Base-by-base conservation (phyloP, 2,888 invertebrate species). In the Lycaena phlaeas region DNA sequence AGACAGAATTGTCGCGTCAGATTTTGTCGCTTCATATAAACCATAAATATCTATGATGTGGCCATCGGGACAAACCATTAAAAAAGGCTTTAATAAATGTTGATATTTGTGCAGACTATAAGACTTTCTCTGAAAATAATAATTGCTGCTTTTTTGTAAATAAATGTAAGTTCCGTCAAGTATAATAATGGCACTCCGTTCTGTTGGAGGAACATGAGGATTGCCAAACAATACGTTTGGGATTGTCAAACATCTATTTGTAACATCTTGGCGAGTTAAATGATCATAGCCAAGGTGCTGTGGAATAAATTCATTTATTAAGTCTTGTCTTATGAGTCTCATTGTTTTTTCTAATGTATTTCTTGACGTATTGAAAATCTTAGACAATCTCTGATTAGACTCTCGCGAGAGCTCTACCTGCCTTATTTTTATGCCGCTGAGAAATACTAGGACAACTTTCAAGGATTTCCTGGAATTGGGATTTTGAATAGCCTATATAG, bases 391-490 rank as follows among this genome's bases (percentile, higher is more conserved):
- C 27, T 27, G 27, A 27, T 27, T 27, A 4, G 12, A 27, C 27
- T 27, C 27, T 10, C 27, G 11, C 27, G 12, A 11, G 27, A 36
- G 36, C 36, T 36, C 36, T 11, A 36, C 22, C 25, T 25, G 25
- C 36, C 14, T 36, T 36, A 36, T 36, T 36, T 18, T 36, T 11
- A 36, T 36, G n/a, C 12, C 36, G 36, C 22, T 36, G 12, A 14
- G 36, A 12, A 36, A 36, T 36, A 22, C 36, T 14, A 36, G 27
- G 27, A 27, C 27, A 27, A 10, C 27, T 36, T 25, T 25, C 12
- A 25, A 36, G 36, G 12, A 36, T 36, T 36, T 36, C 36, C 14
- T 22, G 36, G 14, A 36, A 36, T n/a, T 36, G 27, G 27, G 27
- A 27, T 27, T 27, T 27, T 2, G 12, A 12, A 27, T 11, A 12